Conservation (phyloP, 2,888 invertebrate species). For the Stenoptilia bipunctidactyla region DNA sequence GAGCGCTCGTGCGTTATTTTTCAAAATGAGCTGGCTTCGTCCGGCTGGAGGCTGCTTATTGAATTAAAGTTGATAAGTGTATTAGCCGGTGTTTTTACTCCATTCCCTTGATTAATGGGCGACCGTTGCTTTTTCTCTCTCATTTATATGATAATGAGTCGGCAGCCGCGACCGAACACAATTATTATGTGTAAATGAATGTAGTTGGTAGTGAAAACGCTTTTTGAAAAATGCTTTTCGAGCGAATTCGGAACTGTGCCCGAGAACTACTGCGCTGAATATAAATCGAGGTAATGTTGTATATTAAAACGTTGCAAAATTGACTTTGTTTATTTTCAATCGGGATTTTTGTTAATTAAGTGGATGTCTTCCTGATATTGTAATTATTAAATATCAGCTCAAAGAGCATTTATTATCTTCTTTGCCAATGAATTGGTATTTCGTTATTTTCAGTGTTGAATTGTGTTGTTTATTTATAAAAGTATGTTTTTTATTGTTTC, state of each 20-base stretch:
- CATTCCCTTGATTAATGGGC: conserved; percentile 62
- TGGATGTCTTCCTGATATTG: conserved; percentile 21
- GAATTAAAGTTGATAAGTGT: conserved; percentile 70
- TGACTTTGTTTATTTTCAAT: conserved; percentile 42
- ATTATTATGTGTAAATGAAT: conserved; percentile 54
- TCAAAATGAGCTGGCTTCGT: conserved; percentile 28
- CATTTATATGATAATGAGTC: conserved; percentile 68
- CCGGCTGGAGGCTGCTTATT: conserved; percentile 50
- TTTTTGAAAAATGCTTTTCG: conserved; percentile 30
- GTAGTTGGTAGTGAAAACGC: conserved; percentile 31
- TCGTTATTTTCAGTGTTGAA: background rate
- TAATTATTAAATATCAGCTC: background rate
- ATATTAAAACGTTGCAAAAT: conserved; percentile 33
- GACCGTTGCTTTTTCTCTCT: conserved; percentile 64
- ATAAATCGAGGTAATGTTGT: conserved; percentile 14
- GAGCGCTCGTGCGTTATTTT: conserved; percentile 48
- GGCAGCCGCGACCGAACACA: conserved; percentile 47
- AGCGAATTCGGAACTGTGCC: conserved; percentile 27
- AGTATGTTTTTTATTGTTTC: no score
- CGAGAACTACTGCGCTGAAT: conserved; percentile 8
- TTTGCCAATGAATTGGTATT: background rate
- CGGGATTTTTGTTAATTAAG: conserved; percentile 46
- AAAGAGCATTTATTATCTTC: background rate
- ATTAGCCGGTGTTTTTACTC: conserved; percentile 65
- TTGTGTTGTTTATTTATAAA: no score